phyloP scores from a whole-genome alignment of 2,113 vertebrate species.

The Varanus salvator region DNA sequence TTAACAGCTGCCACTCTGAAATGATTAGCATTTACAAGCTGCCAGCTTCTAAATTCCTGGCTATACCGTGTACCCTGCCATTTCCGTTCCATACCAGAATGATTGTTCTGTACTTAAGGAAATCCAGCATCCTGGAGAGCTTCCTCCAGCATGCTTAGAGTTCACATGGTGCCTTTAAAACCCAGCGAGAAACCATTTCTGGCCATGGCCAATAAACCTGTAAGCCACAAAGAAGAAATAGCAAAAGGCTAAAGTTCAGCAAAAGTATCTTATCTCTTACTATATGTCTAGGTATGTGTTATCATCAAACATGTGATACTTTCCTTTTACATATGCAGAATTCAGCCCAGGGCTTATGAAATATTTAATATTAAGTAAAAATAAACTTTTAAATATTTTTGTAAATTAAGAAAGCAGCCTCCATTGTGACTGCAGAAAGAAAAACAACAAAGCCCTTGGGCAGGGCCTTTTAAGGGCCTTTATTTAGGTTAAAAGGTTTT shows the following conservation, averaged over 20 bases:
- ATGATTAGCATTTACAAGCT: neutral
- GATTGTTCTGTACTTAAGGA: neutral
- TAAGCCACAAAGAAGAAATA: neutral
- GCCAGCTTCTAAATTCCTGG: neutral
- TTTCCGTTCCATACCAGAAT: neutral
- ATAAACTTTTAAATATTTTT: too few species aligned
- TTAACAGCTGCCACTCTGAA: neutral
- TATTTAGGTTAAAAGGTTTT: neutral
- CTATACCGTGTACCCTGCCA: neutral
- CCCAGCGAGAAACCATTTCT: neutral
- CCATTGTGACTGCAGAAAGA: neutral
- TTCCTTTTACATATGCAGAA: neutral
- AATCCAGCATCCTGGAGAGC: neutral
- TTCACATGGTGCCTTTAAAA: neutral
- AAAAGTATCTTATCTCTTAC: neutral
- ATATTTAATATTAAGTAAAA: neutral
- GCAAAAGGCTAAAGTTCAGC: neutral
- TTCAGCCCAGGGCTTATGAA: neutral
- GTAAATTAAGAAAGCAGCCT: neutral
- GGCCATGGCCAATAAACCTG: neutral
- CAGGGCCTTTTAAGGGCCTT: neutral
- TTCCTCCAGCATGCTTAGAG: neutral
- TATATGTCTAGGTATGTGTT: neutral
- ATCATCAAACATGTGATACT: neutral
- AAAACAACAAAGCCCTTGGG: neutral